These are phyloP conservation scores for Noturus placidus DNA, from an alignment of 2,113 vertebrate genomes.

Conservation along the genomic window DNA sequence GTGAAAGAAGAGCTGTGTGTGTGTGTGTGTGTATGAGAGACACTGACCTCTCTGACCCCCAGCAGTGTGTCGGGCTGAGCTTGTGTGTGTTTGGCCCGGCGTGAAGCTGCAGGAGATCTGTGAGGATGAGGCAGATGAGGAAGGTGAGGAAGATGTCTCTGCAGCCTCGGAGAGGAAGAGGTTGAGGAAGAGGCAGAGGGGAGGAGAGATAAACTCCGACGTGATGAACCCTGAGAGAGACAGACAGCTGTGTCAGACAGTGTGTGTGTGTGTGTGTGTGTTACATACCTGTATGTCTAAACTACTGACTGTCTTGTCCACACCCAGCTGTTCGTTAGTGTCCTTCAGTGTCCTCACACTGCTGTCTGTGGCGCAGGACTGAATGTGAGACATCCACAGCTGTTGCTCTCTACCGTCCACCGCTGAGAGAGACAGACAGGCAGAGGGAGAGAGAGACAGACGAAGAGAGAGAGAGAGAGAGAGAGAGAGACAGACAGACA, in stretches of 20 bases:
- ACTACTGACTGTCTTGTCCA: constrained; percentile 63
- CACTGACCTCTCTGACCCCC: constrained; percentile 66
- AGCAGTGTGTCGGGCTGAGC: constrained; percentile 55
- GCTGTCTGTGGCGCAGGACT: constrained; percentile 87
- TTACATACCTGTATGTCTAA: constrained; percentile 68
- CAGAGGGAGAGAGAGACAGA: constrained; percentile 6
- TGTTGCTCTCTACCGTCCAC: constrained; percentile 90
- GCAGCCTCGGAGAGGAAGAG: constrained; percentile 42
- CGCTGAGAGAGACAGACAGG: constrained; percentile 67
- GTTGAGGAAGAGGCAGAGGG: constrained; percentile 37
- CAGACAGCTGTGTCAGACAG: not conserved
- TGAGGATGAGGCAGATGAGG: constrained; percentile 37
- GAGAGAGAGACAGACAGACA: too few relatives aligned
- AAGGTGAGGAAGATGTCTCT: constrained; percentile 31
- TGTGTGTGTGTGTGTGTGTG: constrained; percentile 27
- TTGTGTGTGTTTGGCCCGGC: constrained; percentile 34
- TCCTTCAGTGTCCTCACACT: constrained; percentile 73
- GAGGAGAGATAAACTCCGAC: constrained; percentile 39
- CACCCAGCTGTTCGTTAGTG: constrained; percentile 71
- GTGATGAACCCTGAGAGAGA: constrained; percentile 13
- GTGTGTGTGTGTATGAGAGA: not conserved
- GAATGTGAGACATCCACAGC: constrained; percentile 93
- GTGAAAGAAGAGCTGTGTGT: not conserved
- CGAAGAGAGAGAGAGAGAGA: not conserved
- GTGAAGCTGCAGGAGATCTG: constrained; percentile 30